Evolutionary conservation across 2,113 vertebrate species (phyloP).

Genomic region (Acanthisitta chloris): DNA sequence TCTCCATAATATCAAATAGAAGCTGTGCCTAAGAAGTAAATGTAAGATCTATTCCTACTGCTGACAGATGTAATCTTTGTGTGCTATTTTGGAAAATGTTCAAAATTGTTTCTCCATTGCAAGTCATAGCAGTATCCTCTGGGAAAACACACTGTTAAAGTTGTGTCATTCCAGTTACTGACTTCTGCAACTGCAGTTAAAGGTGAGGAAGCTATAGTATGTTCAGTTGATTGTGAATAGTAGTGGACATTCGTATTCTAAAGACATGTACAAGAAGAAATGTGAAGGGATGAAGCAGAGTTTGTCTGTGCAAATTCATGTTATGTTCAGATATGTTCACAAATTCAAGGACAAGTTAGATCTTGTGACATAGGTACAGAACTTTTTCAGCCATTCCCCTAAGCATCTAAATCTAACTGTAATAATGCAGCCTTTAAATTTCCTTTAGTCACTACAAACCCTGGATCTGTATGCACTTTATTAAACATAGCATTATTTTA

Average conservation of each 20-base stretch:
- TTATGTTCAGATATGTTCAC: no score
- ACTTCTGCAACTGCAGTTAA: conserved; percentile 25
- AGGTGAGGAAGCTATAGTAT: conserved; percentile 1
- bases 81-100: conserved; percentile 69
- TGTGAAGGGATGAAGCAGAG: background rate
- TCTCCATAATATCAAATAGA: conserved; percentile 64
- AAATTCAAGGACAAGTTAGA: conserved; percentile 14
- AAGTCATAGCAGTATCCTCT: conserved; percentile 50
- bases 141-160: conserved; percentile 19
- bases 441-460: background rate
- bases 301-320: conserved; percentile 5
- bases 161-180: conserved; percentile 12
- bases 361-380: conserved; percentile 17
- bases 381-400: conserved; percentile 53
- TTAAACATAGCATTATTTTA: background rate
- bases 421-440: background rate
- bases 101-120: conserved; percentile 56
- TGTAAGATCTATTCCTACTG: conserved; percentile 60
- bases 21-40: conserved; percentile 67
- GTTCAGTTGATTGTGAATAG: background rate
- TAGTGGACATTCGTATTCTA: conserved; percentile 13
- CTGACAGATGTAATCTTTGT: conserved; percentile 71
- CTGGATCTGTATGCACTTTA: background rate
- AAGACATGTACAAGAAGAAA: background rate
- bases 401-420: conserved; percentile 26